Percentiles rank a stretch among this genome's conserved stretches.
phyloP scores from a whole-genome alignment of 2,797 vertebrate genomes.

The Setipinna tenuifilis region DNA sequence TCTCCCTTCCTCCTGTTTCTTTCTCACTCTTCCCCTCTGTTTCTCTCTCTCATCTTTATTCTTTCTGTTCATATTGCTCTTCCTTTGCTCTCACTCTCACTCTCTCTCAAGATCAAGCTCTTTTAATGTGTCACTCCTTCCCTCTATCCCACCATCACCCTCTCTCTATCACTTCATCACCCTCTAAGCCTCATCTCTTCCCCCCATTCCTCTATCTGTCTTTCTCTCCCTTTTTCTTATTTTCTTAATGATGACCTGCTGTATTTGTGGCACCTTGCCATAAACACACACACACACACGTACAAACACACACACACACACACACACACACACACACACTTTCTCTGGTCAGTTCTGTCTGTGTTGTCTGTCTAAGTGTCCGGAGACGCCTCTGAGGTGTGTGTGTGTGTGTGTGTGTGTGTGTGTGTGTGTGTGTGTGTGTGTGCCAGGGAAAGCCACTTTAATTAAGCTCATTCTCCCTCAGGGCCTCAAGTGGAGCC shows the following conservation, averaged over 20 bases:
- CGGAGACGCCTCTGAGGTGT: constrained; percentile 55
- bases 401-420: constrained; percentile 25
- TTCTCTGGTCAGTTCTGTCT: background rate
- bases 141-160: background rate
- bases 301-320: too few species aligned
- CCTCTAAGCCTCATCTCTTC: background rate
- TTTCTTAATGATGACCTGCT: background rate
- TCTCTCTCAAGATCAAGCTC: too few species aligned
- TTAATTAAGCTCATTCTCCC: constrained; percentile 78
- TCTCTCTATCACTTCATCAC: background rate
- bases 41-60: too few species aligned
- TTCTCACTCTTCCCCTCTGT: constrained; percentile 39
- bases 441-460: constrained; percentile 70
- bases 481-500: constrained; percentile 53
- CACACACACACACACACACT: too few species aligned
- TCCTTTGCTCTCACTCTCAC: too few species aligned
- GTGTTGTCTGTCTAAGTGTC: background rate
- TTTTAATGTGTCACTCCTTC: too few species aligned
- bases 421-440: constrained; percentile 66
- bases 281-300: too few species aligned
- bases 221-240: background rate
- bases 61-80: too few species aligned
- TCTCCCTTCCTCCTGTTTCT: constrained; percentile 30
- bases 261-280: too few species aligned
- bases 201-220: background rate